phyloP scores from a whole-genome alignment of 2,888 invertebrate genomes.

The Brenthis hecate region DNA sequence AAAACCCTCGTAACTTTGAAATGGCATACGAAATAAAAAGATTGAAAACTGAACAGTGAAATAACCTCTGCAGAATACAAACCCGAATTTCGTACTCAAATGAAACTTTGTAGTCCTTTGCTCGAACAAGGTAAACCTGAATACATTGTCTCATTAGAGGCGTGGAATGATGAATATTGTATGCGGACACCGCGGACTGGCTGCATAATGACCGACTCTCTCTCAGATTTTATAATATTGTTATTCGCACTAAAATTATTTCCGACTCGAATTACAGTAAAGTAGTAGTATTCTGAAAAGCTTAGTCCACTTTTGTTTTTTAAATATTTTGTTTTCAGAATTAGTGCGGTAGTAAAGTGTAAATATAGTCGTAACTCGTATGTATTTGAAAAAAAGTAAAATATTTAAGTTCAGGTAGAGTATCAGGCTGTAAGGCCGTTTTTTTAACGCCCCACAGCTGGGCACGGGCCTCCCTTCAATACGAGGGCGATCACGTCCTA shows the following conservation, averaged over 20 bases:
- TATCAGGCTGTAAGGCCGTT: too few relatives aligned
- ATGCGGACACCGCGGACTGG: conserved; percentile 49
- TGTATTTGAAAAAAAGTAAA: too few relatives aligned
- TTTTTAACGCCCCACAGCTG: too few relatives aligned
- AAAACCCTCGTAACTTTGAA: conserved; percentile 17
- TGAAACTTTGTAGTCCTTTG: conserved; percentile 36
- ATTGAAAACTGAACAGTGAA: conserved; percentile 20
- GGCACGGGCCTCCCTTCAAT: too few relatives aligned
- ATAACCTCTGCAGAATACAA: conserved; percentile 22
- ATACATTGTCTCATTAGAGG: conserved; percentile 63
- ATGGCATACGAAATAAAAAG: conserved; percentile 11
- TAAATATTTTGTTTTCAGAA: not conserved
- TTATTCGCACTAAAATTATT: conserved; percentile 10
- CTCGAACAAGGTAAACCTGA: conserved; percentile 49
- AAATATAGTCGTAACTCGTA: too few relatives aligned
- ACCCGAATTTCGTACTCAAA: conserved; percentile 34
- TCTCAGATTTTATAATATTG: conserved; percentile 15
- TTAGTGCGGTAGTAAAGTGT: not conserved
- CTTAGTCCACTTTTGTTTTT: not conserved
- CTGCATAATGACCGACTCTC: conserved; percentile 50
- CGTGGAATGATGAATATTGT: conserved; percentile 59
- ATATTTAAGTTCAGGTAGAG: too few relatives aligned
- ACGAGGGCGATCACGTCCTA: too few relatives aligned
- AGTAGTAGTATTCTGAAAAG: not conserved
- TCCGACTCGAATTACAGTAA: conserved; percentile 1